These are phyloP conservation scores for Melozone crissalis DNA, from an alignment of 2,113 vertebrate genomes.

Conservation along the genomic window DNA sequence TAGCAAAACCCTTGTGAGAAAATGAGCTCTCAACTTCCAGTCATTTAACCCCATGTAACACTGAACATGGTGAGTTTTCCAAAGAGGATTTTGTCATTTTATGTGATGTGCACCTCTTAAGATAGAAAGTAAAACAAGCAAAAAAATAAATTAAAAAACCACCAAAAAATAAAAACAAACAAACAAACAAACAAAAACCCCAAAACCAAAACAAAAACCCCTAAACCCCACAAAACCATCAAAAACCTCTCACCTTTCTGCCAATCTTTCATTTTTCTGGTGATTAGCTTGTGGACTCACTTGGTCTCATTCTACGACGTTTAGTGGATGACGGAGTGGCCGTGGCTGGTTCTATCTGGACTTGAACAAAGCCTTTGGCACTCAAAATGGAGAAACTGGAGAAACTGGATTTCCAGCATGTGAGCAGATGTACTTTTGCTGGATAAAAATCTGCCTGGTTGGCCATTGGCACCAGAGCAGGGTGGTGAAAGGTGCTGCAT, in stretches of 20 bases:
- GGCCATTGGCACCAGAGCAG: background rate
- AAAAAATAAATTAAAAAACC: background rate
- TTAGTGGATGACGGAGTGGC: background rate
- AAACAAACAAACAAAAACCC: no score
- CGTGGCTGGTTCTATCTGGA: background rate
- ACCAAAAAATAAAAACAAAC: no score
- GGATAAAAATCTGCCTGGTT: background rate
- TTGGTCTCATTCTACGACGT: accelerated
- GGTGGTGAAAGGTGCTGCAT: no score
- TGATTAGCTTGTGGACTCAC: background rate
- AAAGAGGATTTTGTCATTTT: background rate
- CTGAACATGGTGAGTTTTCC: background rate
- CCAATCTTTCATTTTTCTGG: background rate
- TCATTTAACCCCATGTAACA: background rate
- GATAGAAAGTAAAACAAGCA: background rate
- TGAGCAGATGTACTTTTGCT: background rate
- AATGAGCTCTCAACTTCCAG: background rate
- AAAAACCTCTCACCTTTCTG: background rate
- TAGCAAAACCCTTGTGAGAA: background rate
- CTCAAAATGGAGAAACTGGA: no score
- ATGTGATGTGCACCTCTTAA: background rate
- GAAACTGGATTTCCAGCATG: background rate
- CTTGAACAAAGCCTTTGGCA: background rate
- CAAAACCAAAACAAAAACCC: background rate
- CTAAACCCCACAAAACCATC: background rate